Percentiles rank a stretch among this genome's conserved stretches.
Evolutionary conservation across 2,888 invertebrate genomes (phyloP).

Genomic region (Xanthia icteritia): DNA sequence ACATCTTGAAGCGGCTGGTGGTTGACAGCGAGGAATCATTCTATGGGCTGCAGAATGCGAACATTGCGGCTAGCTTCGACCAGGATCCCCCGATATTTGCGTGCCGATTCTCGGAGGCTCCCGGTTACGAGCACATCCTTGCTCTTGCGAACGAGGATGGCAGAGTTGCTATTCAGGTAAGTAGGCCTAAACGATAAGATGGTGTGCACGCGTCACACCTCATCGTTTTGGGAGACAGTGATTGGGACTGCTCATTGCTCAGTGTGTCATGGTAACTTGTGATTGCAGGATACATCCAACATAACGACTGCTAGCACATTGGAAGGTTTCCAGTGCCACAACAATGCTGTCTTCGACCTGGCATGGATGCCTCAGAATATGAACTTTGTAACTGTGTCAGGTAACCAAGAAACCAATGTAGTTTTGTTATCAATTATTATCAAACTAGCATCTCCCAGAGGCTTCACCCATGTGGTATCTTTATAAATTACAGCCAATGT

Average conservation of each 20-base stretch:
- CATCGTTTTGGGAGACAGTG: not conserved
- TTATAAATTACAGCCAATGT: no score
- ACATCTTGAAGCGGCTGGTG: conserved; percentile 91
- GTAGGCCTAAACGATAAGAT: not conserved
- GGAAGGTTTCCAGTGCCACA: conserved; percentile 92
- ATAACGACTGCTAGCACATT: conserved; percentile 81
- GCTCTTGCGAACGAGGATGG: conserved; percentile 97
- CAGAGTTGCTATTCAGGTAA: conserved; percentile 91
- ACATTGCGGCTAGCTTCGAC: conserved; percentile 87
- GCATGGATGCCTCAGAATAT: conserved; percentile 95
- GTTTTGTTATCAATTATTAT: not conserved
- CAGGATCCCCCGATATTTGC: conserved; percentile 94
- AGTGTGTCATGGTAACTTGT: not conserved
- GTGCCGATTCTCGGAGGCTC: conserved; percentile 93
- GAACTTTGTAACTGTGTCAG: conserved; percentile 95
- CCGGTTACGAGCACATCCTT: conserved; percentile 92
- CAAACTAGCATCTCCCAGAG: not conserved
- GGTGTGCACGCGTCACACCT: not conserved
- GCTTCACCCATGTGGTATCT: no score
- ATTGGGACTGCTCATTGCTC: not conserved
- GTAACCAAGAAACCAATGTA: conserved; percentile 70
- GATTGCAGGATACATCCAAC: conserved; percentile 87
- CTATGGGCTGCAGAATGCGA: conserved; percentile 90
- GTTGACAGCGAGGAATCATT: conserved; percentile 92
- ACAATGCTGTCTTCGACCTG: conserved; percentile 97